Evolutionary conservation across 1,140 invertebrate species (phyloP).

Genomic region (Tetragonula clypearis): DNA sequence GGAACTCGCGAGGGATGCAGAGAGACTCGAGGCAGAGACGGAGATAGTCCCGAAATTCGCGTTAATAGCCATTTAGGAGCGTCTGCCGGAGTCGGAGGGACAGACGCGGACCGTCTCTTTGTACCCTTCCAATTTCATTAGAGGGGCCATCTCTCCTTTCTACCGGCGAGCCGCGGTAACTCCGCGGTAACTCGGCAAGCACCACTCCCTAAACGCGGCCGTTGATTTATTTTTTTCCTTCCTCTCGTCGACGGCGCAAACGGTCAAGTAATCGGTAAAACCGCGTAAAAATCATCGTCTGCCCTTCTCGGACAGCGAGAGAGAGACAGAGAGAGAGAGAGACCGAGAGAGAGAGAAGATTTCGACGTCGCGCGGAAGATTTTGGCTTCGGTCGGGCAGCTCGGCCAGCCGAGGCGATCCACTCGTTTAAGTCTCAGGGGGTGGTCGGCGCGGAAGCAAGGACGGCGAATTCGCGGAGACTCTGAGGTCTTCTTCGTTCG

Average conservation of each 20-base stretch:
- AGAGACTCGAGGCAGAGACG: background rate
- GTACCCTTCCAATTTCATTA: conserved; percentile 79
- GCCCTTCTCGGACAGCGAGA: no score
- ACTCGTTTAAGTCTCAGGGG: conserved; percentile 21
- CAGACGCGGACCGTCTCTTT: conserved; percentile 72
- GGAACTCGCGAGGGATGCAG: background rate
- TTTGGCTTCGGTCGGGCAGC: no score
- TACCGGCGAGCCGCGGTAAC: conserved; percentile 69
- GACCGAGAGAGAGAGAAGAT: no score
- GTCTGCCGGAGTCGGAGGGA: conserved; percentile 59
- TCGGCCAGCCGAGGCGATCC: background rate
- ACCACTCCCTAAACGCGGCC: conserved; percentile 77
- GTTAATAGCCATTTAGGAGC: conserved; percentile 65
- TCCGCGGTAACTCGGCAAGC: conserved; percentile 78
- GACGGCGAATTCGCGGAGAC: background rate
- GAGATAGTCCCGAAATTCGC: conserved; percentile 61
- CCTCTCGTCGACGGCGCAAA: no score
- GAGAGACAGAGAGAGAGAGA: no score
- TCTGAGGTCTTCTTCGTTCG: background rate
- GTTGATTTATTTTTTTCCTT: conserved; percentile 64
- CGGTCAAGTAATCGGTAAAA: no score
- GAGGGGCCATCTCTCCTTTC: conserved; percentile 76
- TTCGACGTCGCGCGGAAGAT: no score
- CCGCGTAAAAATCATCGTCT: no score
- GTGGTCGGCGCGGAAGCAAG: background rate